phyloP scores from a whole-genome alignment of 2,888 invertebrate species.

The Euphydryas editha region DNA sequence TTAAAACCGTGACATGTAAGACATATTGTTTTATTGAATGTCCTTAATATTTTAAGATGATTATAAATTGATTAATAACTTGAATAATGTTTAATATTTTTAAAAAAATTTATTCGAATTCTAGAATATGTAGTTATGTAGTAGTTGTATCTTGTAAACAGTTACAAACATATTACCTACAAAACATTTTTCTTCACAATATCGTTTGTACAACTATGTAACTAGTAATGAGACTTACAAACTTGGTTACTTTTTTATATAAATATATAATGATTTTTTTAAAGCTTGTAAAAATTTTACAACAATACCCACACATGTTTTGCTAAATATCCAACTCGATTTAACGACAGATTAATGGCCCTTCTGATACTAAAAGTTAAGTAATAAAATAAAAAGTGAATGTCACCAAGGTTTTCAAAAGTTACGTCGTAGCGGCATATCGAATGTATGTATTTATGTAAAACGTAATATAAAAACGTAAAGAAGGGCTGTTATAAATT shows the following conservation, averaged over 20 bases:
- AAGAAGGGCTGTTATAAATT: no score
- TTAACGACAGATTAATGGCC: neutral
- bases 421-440: no score
- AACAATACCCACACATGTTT: neutral
- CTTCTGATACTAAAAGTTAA: neutral
- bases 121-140: no score
- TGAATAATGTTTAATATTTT: neutral
- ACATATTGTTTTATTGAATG: neutral
- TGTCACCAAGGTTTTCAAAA: constrained; percentile 4
- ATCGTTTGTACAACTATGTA: no score
- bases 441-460: no score
- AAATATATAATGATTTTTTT: no score
- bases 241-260: no score
- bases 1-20: neutral
- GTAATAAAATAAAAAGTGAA: constrained; percentile 4
- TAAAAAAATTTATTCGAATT: neutral
- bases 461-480: no score
- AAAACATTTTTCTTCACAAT: no score
- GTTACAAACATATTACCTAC: no score
- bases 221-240: no score
- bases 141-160: no score
- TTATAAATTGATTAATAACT: neutral
- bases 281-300: neutral
- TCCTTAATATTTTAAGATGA: neutral
- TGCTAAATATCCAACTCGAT: neutral